Percentiles rank a stretch among this genome's conserved stretches.
Evolutionary conservation across 2,113 vertebrate genomes (phyloP).

Genomic region (Dicerorhinus sumatrensis): DNA sequence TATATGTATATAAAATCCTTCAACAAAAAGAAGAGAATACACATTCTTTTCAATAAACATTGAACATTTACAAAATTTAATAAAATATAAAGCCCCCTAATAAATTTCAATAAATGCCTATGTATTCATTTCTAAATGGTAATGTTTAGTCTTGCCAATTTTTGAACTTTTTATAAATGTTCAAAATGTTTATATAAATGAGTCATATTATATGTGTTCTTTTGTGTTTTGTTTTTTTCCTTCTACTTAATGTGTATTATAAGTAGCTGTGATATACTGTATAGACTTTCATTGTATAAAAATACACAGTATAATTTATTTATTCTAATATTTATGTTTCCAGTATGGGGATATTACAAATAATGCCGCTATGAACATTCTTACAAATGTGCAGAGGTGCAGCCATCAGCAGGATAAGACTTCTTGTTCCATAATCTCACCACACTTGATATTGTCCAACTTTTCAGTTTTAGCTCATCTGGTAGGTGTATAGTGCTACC

Average conservation of each 20-base stretch:
- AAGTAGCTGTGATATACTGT: neutral
- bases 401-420: neutral
- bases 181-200: slow-evolving; percentile 22
- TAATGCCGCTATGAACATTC: neutral
- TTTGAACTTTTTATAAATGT: slow-evolving; percentile 46
- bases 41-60: slow-evolving; percentile 30
- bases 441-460: neutral
- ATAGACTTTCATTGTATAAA: slow-evolving; percentile 55
- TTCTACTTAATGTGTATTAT: neutral
- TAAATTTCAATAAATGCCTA: neutral
- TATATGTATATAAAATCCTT: neutral
- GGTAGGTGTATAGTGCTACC: neutral
- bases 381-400: neutral
- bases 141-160: slow-evolving; percentile 18
- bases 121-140: slow-evolving; percentile 38
- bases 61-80: slow-evolving; percentile 34
- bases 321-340: neutral
- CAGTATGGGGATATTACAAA: neutral
- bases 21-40: neutral
- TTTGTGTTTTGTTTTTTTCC: slow-evolving; percentile 33
- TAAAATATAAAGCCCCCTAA: neutral
- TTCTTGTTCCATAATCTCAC: neutral
- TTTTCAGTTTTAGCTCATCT: neutral
- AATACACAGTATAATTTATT: neutral
- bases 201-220: slow-evolving; percentile 1